phyloP scores from a whole-genome alignment of 2,797 vertebrate species.

The Mormyrus proboscirostris region DNA sequence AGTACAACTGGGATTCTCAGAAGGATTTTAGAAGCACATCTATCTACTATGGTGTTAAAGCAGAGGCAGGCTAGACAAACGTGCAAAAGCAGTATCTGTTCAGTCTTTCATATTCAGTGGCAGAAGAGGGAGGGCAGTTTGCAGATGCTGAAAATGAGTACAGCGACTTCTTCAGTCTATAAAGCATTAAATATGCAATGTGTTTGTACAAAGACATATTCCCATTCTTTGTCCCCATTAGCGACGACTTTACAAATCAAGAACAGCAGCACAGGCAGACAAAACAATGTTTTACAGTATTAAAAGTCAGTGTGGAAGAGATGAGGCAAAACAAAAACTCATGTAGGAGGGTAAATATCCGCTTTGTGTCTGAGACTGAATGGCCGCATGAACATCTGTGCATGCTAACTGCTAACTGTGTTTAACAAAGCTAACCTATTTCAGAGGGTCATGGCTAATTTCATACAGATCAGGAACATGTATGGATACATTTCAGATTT shows the following conservation, averaged over 20 bases:
- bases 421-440: not conserved
- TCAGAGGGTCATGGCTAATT: not conserved
- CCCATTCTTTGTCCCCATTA: not conserved
- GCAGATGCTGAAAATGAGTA: not conserved
- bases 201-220: not conserved
- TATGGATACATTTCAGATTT: not conserved
- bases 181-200: slow-evolving; percentile 2
- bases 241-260: not conserved
- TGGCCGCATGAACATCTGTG: not conserved
- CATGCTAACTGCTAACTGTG: not conserved
- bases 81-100: not conserved
- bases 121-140: not conserved
- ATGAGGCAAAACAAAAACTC: not conserved
- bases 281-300: not conserved
- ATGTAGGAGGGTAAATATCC: not conserved
- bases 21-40: not conserved
- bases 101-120: not conserved
- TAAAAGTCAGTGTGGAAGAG: not conserved
- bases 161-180: not conserved
- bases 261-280: not conserved
- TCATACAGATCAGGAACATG: not conserved
- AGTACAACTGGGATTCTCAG: not conserved
- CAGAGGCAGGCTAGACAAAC: not conserved
- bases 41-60: not conserved
- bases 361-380: not conserved